Evolutionary conservation across 2,113 vertebrate genomes (phyloP).

Genomic region (Lophochroa leadbeateri): DNA sequence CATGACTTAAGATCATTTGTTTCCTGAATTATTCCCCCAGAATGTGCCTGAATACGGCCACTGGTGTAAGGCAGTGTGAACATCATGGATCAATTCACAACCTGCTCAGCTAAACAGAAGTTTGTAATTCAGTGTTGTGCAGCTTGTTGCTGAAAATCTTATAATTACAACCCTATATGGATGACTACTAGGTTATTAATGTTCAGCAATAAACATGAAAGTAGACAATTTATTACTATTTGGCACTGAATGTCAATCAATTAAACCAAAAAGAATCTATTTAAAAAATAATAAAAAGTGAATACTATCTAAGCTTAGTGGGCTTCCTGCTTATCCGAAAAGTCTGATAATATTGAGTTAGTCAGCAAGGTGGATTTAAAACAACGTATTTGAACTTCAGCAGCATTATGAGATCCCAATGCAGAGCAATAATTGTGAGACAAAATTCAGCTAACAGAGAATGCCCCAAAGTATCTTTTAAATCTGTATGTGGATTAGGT

Average conservation of each 20-base stretch:
- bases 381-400: background rate
- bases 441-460: background rate
- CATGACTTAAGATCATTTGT: background rate
- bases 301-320: background rate
- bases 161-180: background rate
- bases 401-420: background rate
- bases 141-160: conserved; percentile 13
- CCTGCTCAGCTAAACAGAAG: background rate
- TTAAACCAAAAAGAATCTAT: conserved; percentile 31
- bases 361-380: background rate
- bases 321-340: background rate
- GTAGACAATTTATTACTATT: conserved; percentile 59
- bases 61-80: background rate
- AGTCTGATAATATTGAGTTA: background rate
- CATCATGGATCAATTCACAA: background rate
- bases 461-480: background rate
- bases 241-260: conserved; percentile 30
- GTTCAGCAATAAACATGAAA: conserved; percentile 41
- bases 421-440: background rate
- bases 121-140: background rate
- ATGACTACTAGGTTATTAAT: conserved; percentile 46
- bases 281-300: conserved; percentile 7
- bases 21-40: background rate
- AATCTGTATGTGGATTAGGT: background rate
- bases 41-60: background rate